These are phyloP conservation scores for Embiotoca jacksoni DNA, from an alignment of 2,113 vertebrate genomes.

Conservation along the genomic window DNA sequence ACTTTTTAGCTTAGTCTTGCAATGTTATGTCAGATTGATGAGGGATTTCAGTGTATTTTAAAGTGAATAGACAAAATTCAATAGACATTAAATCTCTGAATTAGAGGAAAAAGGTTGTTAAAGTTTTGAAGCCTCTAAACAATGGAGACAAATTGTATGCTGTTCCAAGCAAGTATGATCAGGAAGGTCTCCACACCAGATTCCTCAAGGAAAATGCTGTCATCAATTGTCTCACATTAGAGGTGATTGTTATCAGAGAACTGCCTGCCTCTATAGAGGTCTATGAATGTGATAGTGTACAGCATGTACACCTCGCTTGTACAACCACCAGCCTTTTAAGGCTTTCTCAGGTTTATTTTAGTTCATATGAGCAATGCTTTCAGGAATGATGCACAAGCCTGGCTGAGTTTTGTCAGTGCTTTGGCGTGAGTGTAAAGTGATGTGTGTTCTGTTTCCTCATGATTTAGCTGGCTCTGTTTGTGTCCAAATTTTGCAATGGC, in stretches of 20 bases:
- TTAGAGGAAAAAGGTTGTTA: slow-evolving; percentile 2
- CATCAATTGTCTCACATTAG: background rate
- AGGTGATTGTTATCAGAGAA: background rate
- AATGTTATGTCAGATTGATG: background rate
- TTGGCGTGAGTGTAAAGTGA: slow-evolving; percentile 3
- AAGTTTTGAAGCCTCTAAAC: background rate
- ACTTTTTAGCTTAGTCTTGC: slow-evolving; percentile 2
- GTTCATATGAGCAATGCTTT: background rate
- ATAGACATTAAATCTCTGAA: background rate
- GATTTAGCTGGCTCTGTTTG: slow-evolving; percentile 1
- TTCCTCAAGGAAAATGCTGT: background rate
- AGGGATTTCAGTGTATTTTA: background rate
- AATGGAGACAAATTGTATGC: background rate
- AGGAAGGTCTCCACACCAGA: background rate
- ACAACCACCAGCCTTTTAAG: background rate
- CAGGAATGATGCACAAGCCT: slow-evolving; percentile 15
- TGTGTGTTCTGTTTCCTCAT: slow-evolving; percentile 4
- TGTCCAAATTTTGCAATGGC: background rate
- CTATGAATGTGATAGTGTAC: background rate
- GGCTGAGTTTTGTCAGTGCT: slow-evolving; percentile 6
- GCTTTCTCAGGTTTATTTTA: background rate
- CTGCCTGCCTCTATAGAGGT: background rate
- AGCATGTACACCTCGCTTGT: background rate
- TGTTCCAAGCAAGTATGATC: background rate
- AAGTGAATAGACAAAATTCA: background rate